Base-by-base conservation (phyloP, 2,113 vertebrate species). In the Cynoglossus semilaevis region DNA sequence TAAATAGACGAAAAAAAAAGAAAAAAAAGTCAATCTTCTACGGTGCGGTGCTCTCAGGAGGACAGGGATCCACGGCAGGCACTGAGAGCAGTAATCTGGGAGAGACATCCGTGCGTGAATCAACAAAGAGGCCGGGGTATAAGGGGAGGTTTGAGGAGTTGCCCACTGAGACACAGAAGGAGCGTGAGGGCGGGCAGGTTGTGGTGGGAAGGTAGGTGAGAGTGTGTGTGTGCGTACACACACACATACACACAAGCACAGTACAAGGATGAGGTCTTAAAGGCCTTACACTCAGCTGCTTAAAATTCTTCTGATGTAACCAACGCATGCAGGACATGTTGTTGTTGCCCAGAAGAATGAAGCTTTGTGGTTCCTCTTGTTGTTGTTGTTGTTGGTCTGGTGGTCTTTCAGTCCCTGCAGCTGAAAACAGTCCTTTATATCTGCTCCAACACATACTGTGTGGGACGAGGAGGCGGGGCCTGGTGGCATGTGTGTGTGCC, bases 231-330 rank as follows among this genome's bases (percentile, higher is more conserved):
- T 70, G 42, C 63, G 67, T 69, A 43, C 51, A 49, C 58, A 43
- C 52, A 68, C 63, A 70, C 65, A 60, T 14, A 22, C 64, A 60
- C 49, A 18, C 44, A 2, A 29, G 22, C 22, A 29, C 22, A 29
- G 22, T 29, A 68, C 69, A 59, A 53, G 56, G 63, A 67, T 74
- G 73, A 62, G 85, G 85, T 84, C 77, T 88, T 88, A 88, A 72
- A 77, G 81, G 84, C 88, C 87, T 90, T 91, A 90, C 66, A 70
- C 64, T 90, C 87, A 91, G 87, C 91, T 88, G 84, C 84, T 92
- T 92, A 90, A 91, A 88, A 92, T 92, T 92, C 89, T 86, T 91
- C 84, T 83, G 79, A 87, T 79, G 83, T 79, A 87, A 87, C 83
- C 81, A 86, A 75, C 80, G 71, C 69, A 74, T 66, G 72, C 74